Conservation (phyloP, 2,113 vertebrate species). For the Plecotus auritus region DNA sequence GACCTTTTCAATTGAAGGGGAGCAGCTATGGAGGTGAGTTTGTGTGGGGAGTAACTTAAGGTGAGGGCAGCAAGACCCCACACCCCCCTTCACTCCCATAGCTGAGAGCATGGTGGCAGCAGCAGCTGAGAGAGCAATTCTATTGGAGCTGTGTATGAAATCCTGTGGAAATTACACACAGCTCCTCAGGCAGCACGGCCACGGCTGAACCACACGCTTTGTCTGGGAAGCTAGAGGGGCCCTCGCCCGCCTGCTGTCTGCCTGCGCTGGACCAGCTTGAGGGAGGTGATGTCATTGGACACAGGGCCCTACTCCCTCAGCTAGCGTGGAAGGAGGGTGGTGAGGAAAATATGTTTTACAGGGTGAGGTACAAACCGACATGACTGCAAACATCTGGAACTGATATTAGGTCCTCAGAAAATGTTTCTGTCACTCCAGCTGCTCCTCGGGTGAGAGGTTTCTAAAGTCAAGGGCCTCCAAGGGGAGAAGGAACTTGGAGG, state of each 20-base stretch:
- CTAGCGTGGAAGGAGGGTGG: conserved; percentile 57
- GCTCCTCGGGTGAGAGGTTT: conserved; percentile 75
- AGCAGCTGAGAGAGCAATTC: conserved; percentile 41
- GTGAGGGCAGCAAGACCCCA: not conserved
- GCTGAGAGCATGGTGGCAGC: not conserved
- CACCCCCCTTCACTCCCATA: not conserved
- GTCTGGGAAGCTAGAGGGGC: conserved; percentile 56
- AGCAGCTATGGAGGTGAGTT: conserved; percentile 37
- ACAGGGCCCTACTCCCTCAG: conserved; percentile 63
- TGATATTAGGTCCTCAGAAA: conserved; percentile 81
- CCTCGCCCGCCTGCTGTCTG: not conserved
- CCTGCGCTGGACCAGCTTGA: conserved; percentile 42
- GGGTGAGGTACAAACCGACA: conserved; percentile 81
- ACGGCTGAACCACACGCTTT: conserved; percentile 62
- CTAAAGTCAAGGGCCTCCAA: conserved; percentile 71
- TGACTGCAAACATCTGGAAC: conserved; percentile 84
- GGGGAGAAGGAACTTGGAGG: conserved; percentile 50
- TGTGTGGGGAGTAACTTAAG: conserved; percentile 45
- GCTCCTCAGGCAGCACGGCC: not conserved
- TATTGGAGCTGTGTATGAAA: conserved; percentile 69
- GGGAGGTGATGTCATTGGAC: conserved; percentile 72
- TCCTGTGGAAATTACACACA: conserved; percentile 70
- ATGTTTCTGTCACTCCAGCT: conserved; percentile 78
- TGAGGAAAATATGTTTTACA: conserved; percentile 79
- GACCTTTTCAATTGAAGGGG: conserved; percentile 26